Conservation (phyloP, 2,888 invertebrate genomes). For the Mycalesis mineus region DNA sequence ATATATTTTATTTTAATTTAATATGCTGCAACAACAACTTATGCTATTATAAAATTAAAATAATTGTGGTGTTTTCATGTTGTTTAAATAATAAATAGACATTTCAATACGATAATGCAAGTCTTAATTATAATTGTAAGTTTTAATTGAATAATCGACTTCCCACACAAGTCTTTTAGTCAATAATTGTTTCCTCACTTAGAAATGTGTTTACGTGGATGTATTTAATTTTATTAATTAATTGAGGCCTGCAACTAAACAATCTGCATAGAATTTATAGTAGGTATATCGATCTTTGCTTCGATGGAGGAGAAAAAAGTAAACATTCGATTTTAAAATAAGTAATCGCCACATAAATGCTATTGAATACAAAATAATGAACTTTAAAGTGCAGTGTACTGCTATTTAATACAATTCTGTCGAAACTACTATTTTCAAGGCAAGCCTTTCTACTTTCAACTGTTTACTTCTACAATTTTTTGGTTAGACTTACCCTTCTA, state of each 20-base stretch:
- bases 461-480: constrained; percentile 29
- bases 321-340: background rate
- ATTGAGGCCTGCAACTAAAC: too few relatives aligned
- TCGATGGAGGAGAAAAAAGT: background rate
- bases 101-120: too few relatives aligned
- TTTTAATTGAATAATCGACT: too few relatives aligned
- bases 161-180: too few relatives aligned
- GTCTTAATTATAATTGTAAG: too few relatives aligned
- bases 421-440: constrained; percentile 57
- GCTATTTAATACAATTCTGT: constrained; percentile 4
- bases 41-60: background rate
- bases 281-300: background rate
- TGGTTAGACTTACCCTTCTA: constrained; percentile 58
- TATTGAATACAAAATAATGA: background rate
- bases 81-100: too few relatives aligned
- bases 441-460: constrained; percentile 64
- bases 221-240: too few relatives aligned
- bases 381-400: constrained; percentile 4
- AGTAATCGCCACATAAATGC: background rate
- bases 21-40: background rate
- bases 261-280: too few relatives aligned
- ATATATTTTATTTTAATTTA: background rate
- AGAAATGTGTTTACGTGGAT: too few relatives aligned
- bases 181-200: too few relatives aligned
- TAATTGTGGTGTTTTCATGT: background rate